Base-by-base conservation (phyloP, 2,888 invertebrate genomes). In the Calephelis perditalis region DNA sequence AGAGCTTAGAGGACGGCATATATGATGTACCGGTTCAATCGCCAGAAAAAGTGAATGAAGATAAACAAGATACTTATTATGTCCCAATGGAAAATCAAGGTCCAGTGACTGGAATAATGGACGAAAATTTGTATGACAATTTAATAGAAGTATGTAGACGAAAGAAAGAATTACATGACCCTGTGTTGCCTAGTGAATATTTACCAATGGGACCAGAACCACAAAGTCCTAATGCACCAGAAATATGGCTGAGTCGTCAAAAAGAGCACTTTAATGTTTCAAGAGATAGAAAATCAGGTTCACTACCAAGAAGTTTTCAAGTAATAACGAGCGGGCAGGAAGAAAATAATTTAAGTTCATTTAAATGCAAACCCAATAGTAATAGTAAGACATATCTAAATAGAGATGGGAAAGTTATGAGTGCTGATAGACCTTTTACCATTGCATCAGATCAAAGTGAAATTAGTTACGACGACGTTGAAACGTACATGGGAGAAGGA, bases 271-370 rank as follows among this genome's bases (percentile, higher is more conserved):
- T 95, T 60, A 94, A 93, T 56, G 93, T 93, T 5, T 92, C 93
- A 0, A 91, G 92, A 59, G 91, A 91, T 59, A 92, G 93, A 73
- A 96, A 96, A 77, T 94, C 95, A 11, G 96, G 95, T 35, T 96
- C 96, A 0, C 78, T 96, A 60, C 96, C 96, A 0, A 91, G 96
- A 70, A 95, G 95, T 71, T 96, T 96, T 71, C 95, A 95, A 81
- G 91, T 94, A 40, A 85, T 91, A 54, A 90, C 93, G 3, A 91
- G 91, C 69, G 91, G 88, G 59, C 91, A 86, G 68, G 91, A 92
- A 47, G 90, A 91, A 37, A 81, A 71, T 57, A 82, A 82, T 65
- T 74, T 81, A 61, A 85, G 75, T 57, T 79, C 84, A 12, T 84
- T 84, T 74, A 86, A 86, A 83, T 84, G 79, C 76, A 84, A 86